Base-by-base conservation (phyloP, 2,113 vertebrate species). In the Mobula hypostoma region DNA sequence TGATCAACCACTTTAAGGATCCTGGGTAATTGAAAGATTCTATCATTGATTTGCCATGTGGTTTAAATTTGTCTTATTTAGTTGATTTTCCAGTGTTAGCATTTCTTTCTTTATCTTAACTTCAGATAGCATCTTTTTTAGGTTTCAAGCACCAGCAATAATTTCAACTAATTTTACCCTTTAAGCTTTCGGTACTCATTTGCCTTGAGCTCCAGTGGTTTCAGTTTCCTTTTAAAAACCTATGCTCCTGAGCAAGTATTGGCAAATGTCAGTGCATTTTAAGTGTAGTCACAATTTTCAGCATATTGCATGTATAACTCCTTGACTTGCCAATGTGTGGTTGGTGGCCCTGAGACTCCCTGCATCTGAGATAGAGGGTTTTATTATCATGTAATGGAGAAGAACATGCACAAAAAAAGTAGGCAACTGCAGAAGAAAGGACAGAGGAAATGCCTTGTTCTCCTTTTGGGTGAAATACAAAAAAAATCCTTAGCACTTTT, bases 61-160 rank as follows among this genome's bases (percentile, higher is more conserved):
- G 40, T 56, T 83, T 83, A 24, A 85, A 11, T 58, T 85, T 85
- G 21, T 27, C 56, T 83, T 85, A 9, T 56, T 85, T 74, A 74
- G 70, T 74, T 24, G 21, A 21, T 74, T 74, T 48, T 17, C 79
- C 48, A 40, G 12, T 56, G 48, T 85, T 85, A 58, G 12, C 19
- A 85, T 56, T 58, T 85, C 58, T 85, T 8, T 85, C 21, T 85
- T 85, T 48, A 85, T 48, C 48, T 85, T 27, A 24, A 85, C 40
- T 85, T 85, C 82, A 85, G 21, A 85, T 58, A 58, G 48, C 82
- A 85, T 85, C 82, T 80, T 72, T 80, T 48, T 80, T 4, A 80
- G 78, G 48, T 85, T 48, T 85, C 17, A 83, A 85, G 7, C 82
- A 58, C 79, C 40, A 48, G 40, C 5, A 82, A 82, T 83, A 21